Evolutionary conservation across 2,888 invertebrate genomes (phyloP).

Genomic region (Drosophila paranaensis): DNA sequence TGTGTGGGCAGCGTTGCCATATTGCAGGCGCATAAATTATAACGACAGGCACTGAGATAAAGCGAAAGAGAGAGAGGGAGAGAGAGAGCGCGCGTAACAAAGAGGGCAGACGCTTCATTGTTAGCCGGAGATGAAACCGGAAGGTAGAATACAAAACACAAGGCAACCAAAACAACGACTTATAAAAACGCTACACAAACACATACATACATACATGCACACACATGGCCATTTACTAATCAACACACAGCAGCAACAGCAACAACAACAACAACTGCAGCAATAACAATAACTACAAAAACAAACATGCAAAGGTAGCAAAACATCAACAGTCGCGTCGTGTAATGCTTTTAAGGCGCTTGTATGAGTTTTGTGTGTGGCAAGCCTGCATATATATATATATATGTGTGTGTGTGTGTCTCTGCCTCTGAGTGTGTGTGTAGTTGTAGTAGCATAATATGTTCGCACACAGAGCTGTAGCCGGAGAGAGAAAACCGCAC

Average conservation of each 20-base stretch:
- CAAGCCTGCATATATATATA: slow-evolving; percentile 5
- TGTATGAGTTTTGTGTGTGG: slow-evolving; percentile 50
- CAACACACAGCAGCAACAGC: slow-evolving; percentile 54
- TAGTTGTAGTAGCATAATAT: slow-evolving; percentile 44
- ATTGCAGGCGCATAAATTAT: slow-evolving; percentile 76
- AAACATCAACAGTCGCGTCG: slow-evolving; percentile 64
- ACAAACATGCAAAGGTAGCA: slow-evolving; percentile 55
- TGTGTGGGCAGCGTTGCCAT: slow-evolving; percentile 67
- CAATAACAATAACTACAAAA: slow-evolving; percentile 56
- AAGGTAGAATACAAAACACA: slow-evolving; percentile 62
- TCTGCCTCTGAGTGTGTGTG: too few species aligned
- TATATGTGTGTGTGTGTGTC: slow-evolving; percentile 12
- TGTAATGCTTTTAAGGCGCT: slow-evolving; percentile 68
- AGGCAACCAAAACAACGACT: slow-evolving; percentile 72
- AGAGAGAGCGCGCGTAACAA: slow-evolving; percentile 31
- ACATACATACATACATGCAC: slow-evolving; percentile 32
- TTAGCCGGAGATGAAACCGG: slow-evolving; percentile 79
- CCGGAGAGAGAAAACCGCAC: slow-evolving; percentile 53
- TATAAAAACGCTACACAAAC: slow-evolving; percentile 59
- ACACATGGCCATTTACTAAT: slow-evolving; percentile 67
- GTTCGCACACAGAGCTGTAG: slow-evolving; percentile 29
- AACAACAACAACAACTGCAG: slow-evolving; percentile 34
- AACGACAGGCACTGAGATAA: slow-evolving; percentile 54
- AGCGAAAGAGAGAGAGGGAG: slow-evolving; percentile 11
- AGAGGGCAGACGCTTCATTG: slow-evolving; percentile 57